A percentile compares a stretch with the other conserved stretches of the same genome.
Conservation (phyloP, 2,888 invertebrate genomes). For the Eurois occulta region DNA sequence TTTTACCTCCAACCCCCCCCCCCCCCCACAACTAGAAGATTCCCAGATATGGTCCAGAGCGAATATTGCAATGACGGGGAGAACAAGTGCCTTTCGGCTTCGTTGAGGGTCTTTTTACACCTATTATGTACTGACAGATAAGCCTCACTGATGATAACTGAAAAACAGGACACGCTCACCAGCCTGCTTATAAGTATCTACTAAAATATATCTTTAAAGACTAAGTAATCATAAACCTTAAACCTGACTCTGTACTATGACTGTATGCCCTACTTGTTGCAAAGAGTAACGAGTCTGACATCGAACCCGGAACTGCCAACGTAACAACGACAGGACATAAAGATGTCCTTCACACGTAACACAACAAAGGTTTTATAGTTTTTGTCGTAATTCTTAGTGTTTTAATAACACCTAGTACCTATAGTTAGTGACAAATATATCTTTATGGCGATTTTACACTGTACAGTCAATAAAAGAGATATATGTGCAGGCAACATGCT, state of each 20-base stretch:
- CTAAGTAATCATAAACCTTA: too few species aligned
- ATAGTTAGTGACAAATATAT: slow-evolving; percentile 16
- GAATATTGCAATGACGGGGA: too few species aligned
- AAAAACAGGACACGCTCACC: too few species aligned
- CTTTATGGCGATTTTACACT: background rate
- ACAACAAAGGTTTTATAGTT: slow-evolving; percentile 33
- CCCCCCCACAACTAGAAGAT: too few species aligned
- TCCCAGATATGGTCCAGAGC: too few species aligned
- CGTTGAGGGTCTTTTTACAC: too few species aligned
- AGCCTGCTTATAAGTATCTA: too few species aligned
- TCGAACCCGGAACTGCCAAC: slow-evolving; percentile 43
- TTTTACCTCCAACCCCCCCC: too few species aligned
- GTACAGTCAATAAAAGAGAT: background rate
- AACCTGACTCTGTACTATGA: slow-evolving; percentile 8
- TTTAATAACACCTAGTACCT: slow-evolving; percentile 17
- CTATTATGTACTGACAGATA: too few species aligned
- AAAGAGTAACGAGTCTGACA: slow-evolving; percentile 14
- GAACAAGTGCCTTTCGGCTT: too few species aligned
- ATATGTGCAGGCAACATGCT: background rate
- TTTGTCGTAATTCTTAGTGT: slow-evolving; percentile 29
- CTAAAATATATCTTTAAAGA: too few species aligned
- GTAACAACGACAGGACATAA: slow-evolving; percentile 29
- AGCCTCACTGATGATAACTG: too few species aligned
- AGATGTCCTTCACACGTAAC: slow-evolving; percentile 39
- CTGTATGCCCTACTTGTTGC: slow-evolving; percentile 14